Evolutionary conservation across 2,113 vertebrate genomes (phyloP), one percentile per base, ranked within the genome.

Genomic region (Tetrao urogallus): DNA sequence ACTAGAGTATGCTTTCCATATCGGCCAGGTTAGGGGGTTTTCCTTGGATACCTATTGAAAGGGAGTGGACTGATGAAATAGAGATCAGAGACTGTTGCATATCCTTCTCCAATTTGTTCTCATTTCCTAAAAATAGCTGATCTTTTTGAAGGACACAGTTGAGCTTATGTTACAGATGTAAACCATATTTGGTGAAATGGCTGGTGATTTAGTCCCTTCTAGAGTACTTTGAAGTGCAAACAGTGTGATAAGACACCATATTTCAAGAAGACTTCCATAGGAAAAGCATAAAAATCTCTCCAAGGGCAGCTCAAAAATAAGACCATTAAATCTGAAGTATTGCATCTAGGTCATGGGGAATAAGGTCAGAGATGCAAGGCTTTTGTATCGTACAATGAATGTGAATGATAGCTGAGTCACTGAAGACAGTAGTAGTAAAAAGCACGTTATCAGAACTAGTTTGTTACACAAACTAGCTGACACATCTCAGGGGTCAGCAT

Each of bases 291-390:
- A 90, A 73, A 21, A 92, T 86, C 28, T 60, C 65, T 93, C 80
- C 65, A 93, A 95, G 93, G 94, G 52, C 93, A 94, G 38, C 86
- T 96, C 82, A 94, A 90, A 80, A 88, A 58, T 90, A 90, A 93
- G 70, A 61, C 57, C 48, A 84, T 92, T 90, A 90, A 96, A 92
- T 92, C 69, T 93, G 13, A 95, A 92, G 30, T 48, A 89, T 92
- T 89, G 69, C 76, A 88, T 54, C 43, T 84, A 57, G 73, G 90
- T 93, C 73, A 69, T 47, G 61, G 65, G 47, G 70, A 89, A 48
- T 92, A 88, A 94, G 95, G 92, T 95, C 95, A 96, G 93, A 81
- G 80, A 78, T 65, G 40, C 82, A 80, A 90, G 73, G 88, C 24
- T 90, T 76, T 64, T 42, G 61, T 75, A 16, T 14, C 52, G 69